Base-by-base conservation (phyloP, 2,113 vertebrate genomes). In the Eonycteris spelaea region DNA sequence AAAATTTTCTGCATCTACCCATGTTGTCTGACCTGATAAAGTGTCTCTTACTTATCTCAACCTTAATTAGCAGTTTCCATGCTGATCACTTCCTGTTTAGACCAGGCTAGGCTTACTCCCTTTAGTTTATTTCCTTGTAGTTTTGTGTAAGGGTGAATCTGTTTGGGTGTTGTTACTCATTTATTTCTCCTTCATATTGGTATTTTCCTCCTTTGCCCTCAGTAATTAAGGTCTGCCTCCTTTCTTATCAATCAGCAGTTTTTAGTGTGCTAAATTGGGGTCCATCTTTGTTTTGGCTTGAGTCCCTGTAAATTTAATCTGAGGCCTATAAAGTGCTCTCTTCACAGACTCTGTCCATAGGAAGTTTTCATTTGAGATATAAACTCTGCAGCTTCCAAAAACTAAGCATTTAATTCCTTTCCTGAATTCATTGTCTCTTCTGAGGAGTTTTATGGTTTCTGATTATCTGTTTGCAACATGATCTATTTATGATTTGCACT, bases 291-390 rank as follows among this genome's bases (percentile, higher is more conserved):
- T 94, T 30, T 95, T 82, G 61, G 12, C 35, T 93, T 6, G 30
- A n/a, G 57, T 59, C 59, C 45, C 10, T 33, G 13, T 86, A 63
- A 84, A 87, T 95, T 87, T 94, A 79, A 94, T 95, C 40, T 80
- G 53, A 97, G n/a, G 7, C 75, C 38, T 95, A 51, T 51, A 21
- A 89, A 38, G n/a, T 86, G 63, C 45, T 84, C 8, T 91, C 35
- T 93, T 85, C 16, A 43, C 35, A 79, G 3, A 19, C 3, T 94
- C 14, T 86, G 45, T 74, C 53, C 35, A 75, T 9, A 73, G 51
- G 8, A 79, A 53, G 35, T 79, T 94, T 94, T 89, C 28, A 38
- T 92, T 90, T 86, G 26, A 92, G 26, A 91, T 80, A 22, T 40
- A 40, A 43, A 53, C 16, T 86, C 14, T 84, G 9, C 18, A 67